Conservation (phyloP, 2,888 invertebrate genomes). For the Caenorhabditis plicata region DNA sequence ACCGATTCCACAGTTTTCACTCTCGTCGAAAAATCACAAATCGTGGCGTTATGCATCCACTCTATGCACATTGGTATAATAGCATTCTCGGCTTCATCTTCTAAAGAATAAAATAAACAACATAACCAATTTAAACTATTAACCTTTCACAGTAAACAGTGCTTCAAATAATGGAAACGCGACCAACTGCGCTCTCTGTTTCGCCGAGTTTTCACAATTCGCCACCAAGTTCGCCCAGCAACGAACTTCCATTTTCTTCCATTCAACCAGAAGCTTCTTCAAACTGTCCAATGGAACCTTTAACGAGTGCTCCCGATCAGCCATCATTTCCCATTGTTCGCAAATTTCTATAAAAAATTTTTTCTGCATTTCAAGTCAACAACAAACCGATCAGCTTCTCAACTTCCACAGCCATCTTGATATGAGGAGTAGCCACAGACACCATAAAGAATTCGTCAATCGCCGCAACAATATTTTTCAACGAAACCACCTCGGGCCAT, state of each 20-base stretch:
- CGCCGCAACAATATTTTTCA: slow-evolving; percentile 39
- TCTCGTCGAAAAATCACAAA: slow-evolving; percentile 82
- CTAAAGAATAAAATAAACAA: no score
- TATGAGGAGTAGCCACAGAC: slow-evolving; percentile 75
- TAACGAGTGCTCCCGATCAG: slow-evolving; percentile 74
- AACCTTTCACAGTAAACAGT: slow-evolving; percentile 31
- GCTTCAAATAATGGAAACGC: slow-evolving; percentile 59
- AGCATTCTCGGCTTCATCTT: slow-evolving; percentile 18
- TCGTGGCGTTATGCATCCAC: slow-evolving; percentile 77
- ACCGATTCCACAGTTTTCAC: slow-evolving; percentile 75
- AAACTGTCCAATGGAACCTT: slow-evolving; percentile 75
- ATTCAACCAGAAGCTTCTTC: slow-evolving; percentile 81
- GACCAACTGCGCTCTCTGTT: slow-evolving; percentile 48
- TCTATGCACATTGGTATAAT: slow-evolving; percentile 57
- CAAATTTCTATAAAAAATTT: slow-evolving; percentile 44
- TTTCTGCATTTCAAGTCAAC: neutral
- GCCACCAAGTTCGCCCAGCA: slow-evolving; percentile 53
- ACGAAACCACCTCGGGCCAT: slow-evolving; percentile 52
- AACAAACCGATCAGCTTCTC: slow-evolving; percentile 81
- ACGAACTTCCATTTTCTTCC: slow-evolving; percentile 75
- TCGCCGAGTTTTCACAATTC: slow-evolving; percentile 43
- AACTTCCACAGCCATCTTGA: slow-evolving; percentile 84
- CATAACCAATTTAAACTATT: no score
- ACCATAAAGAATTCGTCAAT: slow-evolving; percentile 44
- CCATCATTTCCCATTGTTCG: slow-evolving; percentile 64